Base-by-base conservation (phyloP, 2,113 vertebrate genomes). In the Ophiodon elongatus region DNA sequence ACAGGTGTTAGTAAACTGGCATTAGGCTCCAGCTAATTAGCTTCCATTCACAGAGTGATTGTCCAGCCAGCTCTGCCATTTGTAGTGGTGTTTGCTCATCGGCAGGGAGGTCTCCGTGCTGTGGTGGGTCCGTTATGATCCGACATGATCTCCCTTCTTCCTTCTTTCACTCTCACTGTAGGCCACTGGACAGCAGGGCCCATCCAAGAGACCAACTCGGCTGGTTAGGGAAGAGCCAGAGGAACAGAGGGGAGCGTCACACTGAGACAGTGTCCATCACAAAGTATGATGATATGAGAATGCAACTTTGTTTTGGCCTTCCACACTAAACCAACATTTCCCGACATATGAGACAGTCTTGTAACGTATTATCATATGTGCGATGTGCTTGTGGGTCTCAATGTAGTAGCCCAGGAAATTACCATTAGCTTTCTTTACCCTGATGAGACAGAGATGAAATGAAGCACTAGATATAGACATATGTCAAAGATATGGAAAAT, bases 1-100 rank as follows among this genome's bases (percentile, higher is more conserved):
- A 97, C 97, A 99, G 97, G 97, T 99, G 97, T 97, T 96, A 93
- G 96, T 94, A 96, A 97, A 97, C 94, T 94, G 95, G 94, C 95
- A 95, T 97, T 96, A 96, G 96, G 86, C 92, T 67, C 87, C 65
- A 95, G 86, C 96, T 96, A 93, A 97, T 97, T 97, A 92, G 92
- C 94, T 85, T 77, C 94, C 93, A 95, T 98, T 98, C 95, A 97
- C 0, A 6, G 33, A 21, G 80, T 25, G 91, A 96, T 95, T 95
- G 95, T 92, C 93, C 92, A 57, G 88, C 85, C 86, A 82, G 95
- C 94, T 93, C 90, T 88, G 94, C 93, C 93, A 76, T 97, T 98
- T 97, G 96, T 96, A 89, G 91, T 65, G 84, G 8, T 90, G 89
- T 96, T 95, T 93, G 93, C 83, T 94, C 88, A 95, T 93, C 96